These are phyloP conservation scores for Netelia melanura DNA, from an alignment of 2,888 invertebrate genomes.

Conservation along the genomic window DNA sequence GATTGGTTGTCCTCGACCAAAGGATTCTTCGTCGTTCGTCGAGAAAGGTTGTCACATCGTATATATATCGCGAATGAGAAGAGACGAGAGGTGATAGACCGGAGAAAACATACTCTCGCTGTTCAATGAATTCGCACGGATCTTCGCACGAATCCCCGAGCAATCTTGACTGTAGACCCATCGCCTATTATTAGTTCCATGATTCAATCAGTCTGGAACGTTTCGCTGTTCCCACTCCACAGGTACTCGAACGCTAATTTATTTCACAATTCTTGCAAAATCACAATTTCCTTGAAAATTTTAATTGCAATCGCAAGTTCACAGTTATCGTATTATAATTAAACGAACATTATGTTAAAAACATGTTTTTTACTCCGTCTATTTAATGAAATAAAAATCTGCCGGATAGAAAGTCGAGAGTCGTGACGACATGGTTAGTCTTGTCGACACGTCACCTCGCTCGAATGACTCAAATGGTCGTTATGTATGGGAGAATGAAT, in stretches of 20 bases:
- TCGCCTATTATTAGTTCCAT: background rate
- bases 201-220: conserved; percentile 80
- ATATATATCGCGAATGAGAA: conserved; percentile 64
- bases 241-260: conserved; percentile 16
- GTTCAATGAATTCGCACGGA: conserved; percentile 71
- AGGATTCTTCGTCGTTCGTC: conserved; percentile 8
- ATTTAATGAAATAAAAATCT: no score
- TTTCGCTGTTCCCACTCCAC: conserved; percentile 69
- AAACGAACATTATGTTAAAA: no score
- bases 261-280: no score
- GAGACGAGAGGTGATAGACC: conserved; percentile 62
- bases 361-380: no score
- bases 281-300: no score
- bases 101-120: conserved; percentile 63
- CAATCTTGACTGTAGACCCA: no score
- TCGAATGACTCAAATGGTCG: conserved; percentile 77
- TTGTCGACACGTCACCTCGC: conserved; percentile 81
- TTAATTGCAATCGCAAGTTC: no score
- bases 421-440: conserved; percentile 66
- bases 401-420: no score
- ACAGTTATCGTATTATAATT: no score
- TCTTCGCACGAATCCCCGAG: background rate
- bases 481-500: conserved; percentile 6
- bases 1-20: conserved; percentile 74
- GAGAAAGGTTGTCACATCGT: conserved; percentile 48